Conservation (phyloP, 1,140 invertebrate species). For the Bombus difficillimus region DNA sequence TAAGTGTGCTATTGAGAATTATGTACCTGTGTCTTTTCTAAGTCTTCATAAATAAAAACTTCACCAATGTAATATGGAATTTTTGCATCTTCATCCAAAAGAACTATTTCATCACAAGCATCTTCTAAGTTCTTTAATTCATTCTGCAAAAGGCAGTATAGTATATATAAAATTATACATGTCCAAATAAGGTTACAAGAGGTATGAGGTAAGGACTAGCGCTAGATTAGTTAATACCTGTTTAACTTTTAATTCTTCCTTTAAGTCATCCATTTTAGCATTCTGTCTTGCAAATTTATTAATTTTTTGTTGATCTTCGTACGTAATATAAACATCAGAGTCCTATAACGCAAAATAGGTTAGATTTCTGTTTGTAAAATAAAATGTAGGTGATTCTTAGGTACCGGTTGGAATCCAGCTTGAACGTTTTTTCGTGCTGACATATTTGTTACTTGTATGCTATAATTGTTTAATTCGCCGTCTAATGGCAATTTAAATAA, state of each 20-base stretch:
- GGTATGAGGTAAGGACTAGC: background rate
- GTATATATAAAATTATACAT: slow-evolving; percentile 29
- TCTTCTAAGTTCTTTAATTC: slow-evolving; percentile 96
- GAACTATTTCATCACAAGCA: slow-evolving; percentile 93
- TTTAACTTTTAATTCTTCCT: slow-evolving; percentile 94
- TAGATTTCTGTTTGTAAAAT: slow-evolving; percentile 25
- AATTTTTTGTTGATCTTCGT: slow-evolving; percentile 98
- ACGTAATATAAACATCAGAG: slow-evolving; percentile 96
- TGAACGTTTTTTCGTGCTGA: slow-evolving; percentile 75
- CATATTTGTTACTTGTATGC: slow-evolving; percentile 62
- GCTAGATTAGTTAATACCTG: slow-evolving; percentile 83
- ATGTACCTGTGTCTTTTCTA: slow-evolving; percentile 89
- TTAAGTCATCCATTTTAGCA: slow-evolving; percentile 94
- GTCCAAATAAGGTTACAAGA: slow-evolving; percentile 65
- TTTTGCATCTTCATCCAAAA: slow-evolving; percentile 91
- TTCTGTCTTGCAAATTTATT: slow-evolving; percentile 97
- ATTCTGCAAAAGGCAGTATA: slow-evolving; percentile 84
- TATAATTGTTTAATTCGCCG: background rate
- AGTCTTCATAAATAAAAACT: slow-evolving; percentile 91
- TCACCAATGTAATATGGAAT: slow-evolving; percentile 95
- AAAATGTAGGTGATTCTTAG: slow-evolving; percentile 16
- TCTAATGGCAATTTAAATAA: background rate
- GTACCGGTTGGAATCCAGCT: slow-evolving; percentile 76
- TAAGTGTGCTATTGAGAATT: background rate
- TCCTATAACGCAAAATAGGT: slow-evolving; percentile 84